Percentiles rank a stretch among this genome's conserved stretches.
Conservation (phyloP, 2,797 vertebrate species). For the Propithecus deckenii region DNA sequence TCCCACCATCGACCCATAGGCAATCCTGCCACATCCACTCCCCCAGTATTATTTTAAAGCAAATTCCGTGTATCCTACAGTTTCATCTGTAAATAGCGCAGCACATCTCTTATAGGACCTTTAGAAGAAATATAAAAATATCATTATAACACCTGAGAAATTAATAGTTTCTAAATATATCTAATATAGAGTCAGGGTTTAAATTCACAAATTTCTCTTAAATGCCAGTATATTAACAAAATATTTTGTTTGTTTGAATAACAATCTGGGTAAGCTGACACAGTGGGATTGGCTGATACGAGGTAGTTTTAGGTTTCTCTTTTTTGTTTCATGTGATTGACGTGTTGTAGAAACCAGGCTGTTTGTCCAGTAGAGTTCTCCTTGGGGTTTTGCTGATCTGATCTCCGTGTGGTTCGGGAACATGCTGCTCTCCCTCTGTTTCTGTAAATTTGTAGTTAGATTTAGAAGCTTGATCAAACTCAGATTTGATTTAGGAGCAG, state of each 20-base stretch:
- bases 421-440: not conserved
- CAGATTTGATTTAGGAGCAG: not conserved
- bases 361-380: not conserved
- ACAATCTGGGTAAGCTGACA: not conserved
- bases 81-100: not conserved
- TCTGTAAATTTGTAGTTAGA: not conserved
- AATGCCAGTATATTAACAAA: not conserved
- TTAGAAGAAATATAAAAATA: not conserved
- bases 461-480: not conserved
- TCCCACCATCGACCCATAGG: too few relatives aligned
- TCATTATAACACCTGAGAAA: not conserved
- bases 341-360: not conserved
- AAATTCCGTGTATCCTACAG: not conserved
- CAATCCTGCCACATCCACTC: not conserved
- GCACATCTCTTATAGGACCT: not conserved
- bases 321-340: not conserved
- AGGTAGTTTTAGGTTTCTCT: not conserved
- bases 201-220: not conserved
- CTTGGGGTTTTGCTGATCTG: not conserved
- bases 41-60: not conserved
- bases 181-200: not conserved
- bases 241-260: not conserved
- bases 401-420: not conserved
- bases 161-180: not conserved
- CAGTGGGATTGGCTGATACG: fast-evolving